Percentiles rank a stretch among this genome's conserved stretches.
Conservation (phyloP, 37 sponge, comb jelly and placozoan genomes). For the Oscarella lobularis region DNA sequence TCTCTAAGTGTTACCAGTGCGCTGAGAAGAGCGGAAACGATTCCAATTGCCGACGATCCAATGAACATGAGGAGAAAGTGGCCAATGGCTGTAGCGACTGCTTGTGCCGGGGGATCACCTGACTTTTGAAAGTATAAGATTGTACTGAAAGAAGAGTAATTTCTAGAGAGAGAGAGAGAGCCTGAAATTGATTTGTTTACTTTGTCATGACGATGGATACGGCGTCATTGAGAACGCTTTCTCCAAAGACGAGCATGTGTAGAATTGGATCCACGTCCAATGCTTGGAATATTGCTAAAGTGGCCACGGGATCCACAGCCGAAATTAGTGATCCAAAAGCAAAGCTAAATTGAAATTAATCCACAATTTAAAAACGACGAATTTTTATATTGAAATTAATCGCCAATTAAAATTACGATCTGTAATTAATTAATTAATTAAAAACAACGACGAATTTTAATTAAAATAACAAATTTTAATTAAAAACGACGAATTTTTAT, state of each 20-base stretch:
- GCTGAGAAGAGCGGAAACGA: slow-evolving; percentile 54
- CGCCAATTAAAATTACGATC: slow-evolving; percentile 5
- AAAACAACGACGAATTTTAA: too few species aligned
- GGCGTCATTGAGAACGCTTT: slow-evolving; percentile 95
- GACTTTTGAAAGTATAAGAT: too few species aligned
- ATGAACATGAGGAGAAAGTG: slow-evolving; percentile 75
- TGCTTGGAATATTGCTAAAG: slow-evolving; percentile 91
- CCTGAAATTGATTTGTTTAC: too few species aligned
- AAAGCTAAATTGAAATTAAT: slow-evolving; percentile 47
- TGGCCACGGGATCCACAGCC: slow-evolving; percentile 94
- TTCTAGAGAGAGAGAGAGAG: neutral
- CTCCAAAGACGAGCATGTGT: slow-evolving; percentile 96
- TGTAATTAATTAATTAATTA: too few species aligned
- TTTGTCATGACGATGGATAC: slow-evolving; percentile 93
- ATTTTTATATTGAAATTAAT: neutral
- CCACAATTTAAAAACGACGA: neutral
- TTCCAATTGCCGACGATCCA: slow-evolving; percentile 64
- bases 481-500: too few species aligned
- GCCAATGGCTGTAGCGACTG: slow-evolving; percentile 28
- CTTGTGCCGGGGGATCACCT: too few species aligned
- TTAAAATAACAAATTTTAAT: too few species aligned
- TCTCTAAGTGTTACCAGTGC: slow-evolving; percentile 45
- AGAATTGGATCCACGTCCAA: slow-evolving; percentile 81
- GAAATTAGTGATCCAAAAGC: slow-evolving; percentile 91
- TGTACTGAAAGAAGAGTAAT: neutral